Conservation (phyloP, 2,797 vertebrate species). For the Moxostoma hubbsi region DNA sequence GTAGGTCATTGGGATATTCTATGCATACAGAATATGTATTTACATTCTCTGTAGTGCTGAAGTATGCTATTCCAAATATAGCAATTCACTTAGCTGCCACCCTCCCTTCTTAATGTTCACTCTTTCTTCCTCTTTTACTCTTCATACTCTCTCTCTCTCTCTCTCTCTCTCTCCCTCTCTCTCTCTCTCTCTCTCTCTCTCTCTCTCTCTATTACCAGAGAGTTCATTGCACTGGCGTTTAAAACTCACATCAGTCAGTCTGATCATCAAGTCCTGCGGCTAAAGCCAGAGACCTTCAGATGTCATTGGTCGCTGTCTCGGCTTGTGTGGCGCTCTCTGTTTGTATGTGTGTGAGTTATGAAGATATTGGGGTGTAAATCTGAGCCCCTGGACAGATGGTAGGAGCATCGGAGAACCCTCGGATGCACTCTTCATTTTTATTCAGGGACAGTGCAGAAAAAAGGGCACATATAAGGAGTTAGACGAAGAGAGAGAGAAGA, state of each 20-base stretch:
- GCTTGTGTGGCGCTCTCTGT: constrained; percentile 74
- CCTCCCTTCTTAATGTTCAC: constrained; percentile 32
- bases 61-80: not conserved
- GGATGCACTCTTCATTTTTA: constrained; percentile 81
- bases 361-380: constrained; percentile 85
- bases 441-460: constrained; percentile 64
- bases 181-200: not conserved
- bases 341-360: constrained; percentile 74
- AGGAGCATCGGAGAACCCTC: constrained; percentile 74
- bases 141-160: constrained; percentile 53
- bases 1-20: not conserved
- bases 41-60: not conserved
- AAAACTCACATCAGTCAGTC: constrained; percentile 77
- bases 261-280: constrained; percentile 71
- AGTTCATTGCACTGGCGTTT: constrained; percentile 68
- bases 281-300: constrained; percentile 82
- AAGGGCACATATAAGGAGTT: constrained; percentile 11
- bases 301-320: constrained; percentile 80
- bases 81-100: not conserved
- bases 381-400: constrained; percentile 84
- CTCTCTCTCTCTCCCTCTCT: constrained; percentile 53
- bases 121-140: constrained; percentile 40
- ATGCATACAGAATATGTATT: not conserved
- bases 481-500: constrained; percentile 9
- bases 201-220: constrained; percentile 62